Evolutionary conservation across 1,140 invertebrate species (phyloP), one percentile per base, ranked within the genome.

Genomic region (Cyphomyrmex costatus): DNA sequence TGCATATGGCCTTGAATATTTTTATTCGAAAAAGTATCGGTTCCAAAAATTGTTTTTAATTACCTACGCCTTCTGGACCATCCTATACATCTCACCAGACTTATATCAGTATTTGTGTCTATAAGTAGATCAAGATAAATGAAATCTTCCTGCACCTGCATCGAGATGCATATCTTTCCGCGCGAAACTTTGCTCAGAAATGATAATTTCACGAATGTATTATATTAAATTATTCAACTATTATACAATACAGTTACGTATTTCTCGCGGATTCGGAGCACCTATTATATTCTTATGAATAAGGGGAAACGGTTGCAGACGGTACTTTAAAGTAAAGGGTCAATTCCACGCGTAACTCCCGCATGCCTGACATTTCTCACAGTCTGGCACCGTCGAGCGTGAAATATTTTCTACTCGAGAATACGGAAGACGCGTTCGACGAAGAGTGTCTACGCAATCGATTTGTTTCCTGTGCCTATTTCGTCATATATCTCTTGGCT

Each of bases 351-450:
- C 85, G 30, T 71, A n/a, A 21, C 65, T 58, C 33, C 33, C 33
- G 65, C 79, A 30, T 74, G 30, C 53, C 46, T 30, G n/a, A 24
- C 83, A 19, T 65, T 85, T 66, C 60, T 85, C 46, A 10, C 56
- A 65, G 82, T 74, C 71, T 85, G 73, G 71, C 82, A 77, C 46
- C 58, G 58, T 56, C 83, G 83, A 66, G 74, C 73, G 61, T 58
- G 74, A 85, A 66, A 79, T 78, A 42, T 46, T 85, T 56, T 68
- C 63, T 36, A 46, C 63, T 56, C 63, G 46, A 56, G 63, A 68
- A 80, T 27, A 85, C 74, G 51, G 51, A 46, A 65, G 49, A 56
- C 24, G n/a, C 79, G 51, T 82, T 82, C 68, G 68, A 61, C 68
- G 66, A 36, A 24, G 30, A 56, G 33, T 14, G n/a, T 56, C 78